Base-by-base conservation (phyloP, 2,888 invertebrate genomes). In the Tiphia femorata region DNA sequence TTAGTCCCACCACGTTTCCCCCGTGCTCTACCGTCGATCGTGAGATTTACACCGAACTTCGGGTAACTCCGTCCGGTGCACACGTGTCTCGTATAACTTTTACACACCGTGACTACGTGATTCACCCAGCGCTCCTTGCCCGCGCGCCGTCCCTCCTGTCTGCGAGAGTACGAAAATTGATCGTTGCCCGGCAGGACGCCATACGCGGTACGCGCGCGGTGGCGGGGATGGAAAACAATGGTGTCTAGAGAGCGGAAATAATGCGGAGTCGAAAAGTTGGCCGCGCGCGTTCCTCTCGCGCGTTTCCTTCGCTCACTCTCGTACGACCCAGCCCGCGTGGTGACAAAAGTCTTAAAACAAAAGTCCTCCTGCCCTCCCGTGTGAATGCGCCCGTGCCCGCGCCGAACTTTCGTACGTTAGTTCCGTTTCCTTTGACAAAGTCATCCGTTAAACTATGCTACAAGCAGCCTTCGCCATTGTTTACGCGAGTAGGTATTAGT, bases 381-480 rank as follows among this genome's bases (percentile, higher is more conserved):
- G 35, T 57, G 67, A 64, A 69, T 64, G 40, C n/a, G n/a, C 43
- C 49, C 54, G 49, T 54, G n/a, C n/a, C 58, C 66, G 33, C 66
- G 29, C 50, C 57, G 54, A 69, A 69, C 70, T 70, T 69, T 64
- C 58, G 52, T 60, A 60, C 65, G 67, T 65, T 49, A 49, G 53
- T 68, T 57, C 64, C 66, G 63, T 67, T 60, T 70, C 62, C 72
- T 71, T 71, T 73, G 71, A 73, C 65, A 58, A 70, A 73, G 72
- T 76, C 72, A 67, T 67, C 63, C 65, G 70, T 76, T 71, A 61
- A 72, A 70, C 67, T 59, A 57, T 58, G 52, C 55, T 51, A 62
- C 63, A 58, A 62, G 42, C 60, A n/a, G n/a, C n/a, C n/a, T n/a
- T n/a, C 29, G 51, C 60, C 50, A 69, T 68, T 68, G 70, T 68